These are phyloP conservation scores for Griposia aprilina DNA, from an alignment of 2,888 invertebrate genomes.

Conservation along the genomic window DNA sequence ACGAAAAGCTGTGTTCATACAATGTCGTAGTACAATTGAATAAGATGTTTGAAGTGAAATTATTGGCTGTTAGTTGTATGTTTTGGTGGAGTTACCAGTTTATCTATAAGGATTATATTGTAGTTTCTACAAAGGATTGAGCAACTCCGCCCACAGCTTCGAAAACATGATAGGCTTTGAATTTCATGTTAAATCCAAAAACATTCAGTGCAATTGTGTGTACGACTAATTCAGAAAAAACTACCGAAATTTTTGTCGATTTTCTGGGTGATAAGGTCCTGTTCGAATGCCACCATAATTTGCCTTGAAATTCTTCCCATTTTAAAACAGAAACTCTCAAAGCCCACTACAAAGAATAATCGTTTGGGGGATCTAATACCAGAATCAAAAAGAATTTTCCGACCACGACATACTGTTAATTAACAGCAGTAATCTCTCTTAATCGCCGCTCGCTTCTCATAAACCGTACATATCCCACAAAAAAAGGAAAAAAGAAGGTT, in stretches of 20 bases:
- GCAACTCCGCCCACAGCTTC: neutral
- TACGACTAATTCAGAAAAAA: too few relatives aligned
- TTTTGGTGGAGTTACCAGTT: slow-evolving; percentile 37
- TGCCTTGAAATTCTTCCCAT: too few relatives aligned
- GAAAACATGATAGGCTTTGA: neutral
- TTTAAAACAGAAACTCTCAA: neutral
- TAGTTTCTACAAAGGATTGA: neutral
- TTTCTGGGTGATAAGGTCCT: neutral
- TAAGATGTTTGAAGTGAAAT: slow-evolving; percentile 48
- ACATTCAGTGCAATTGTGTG: neutral
- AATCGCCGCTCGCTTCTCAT: neutral
- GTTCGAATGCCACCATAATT: neutral
- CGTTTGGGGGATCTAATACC: neutral
- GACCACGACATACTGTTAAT: neutral
- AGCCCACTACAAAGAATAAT: neutral
- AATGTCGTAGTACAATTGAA: slow-evolving; percentile 34
- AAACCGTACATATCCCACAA: slow-evolving; percentile 17
- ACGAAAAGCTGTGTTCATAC: slow-evolving; percentile 25
- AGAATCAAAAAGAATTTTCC: neutral
- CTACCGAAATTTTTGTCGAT: neutral
- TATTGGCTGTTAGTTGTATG: slow-evolving; percentile 32
- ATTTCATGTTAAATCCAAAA: neutral
- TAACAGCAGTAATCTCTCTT: neutral
- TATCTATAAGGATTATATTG: slow-evolving; percentile 20
- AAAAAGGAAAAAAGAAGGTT: neutral